Base-by-base conservation (phyloP, 1,140 invertebrate species). In the Musca vetustissima region DNA sequence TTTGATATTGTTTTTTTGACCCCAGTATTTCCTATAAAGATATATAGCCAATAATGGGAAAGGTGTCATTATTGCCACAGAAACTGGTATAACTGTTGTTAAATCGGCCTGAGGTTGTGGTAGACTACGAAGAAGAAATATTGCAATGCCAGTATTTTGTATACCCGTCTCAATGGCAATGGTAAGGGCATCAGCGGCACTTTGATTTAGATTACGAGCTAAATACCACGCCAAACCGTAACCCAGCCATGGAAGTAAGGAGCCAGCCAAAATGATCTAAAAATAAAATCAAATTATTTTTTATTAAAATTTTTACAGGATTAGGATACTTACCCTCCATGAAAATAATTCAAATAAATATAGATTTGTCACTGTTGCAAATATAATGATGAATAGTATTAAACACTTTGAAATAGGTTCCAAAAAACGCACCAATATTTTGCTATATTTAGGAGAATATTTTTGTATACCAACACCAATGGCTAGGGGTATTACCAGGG, bases 51-150 rank as follows among this genome's bases (percentile, higher is more conserved):
- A 75, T 70, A 97, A 85, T 0, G 96, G 94, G 28, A 97, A 77
- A 15, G 96, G 96, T 4, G 95, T 98, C 91, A 98, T 95, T 36
- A 95, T 90, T n/a, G 95, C 93, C 9, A 93, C 90, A 3, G 92
- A 88, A 0, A 97, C 92, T 21, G 95, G 95, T 66, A 93, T 85
- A 73, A 94, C 91, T 89, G 90, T 92, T 3, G 91, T 92, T 28
- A 93, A 81, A 85, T 93, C 92, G 3, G 89, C 89, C 71, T 88
- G 87, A 3, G 91, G 91, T 78, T 92, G 89, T 11, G 84, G 83
- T 28, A 93, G 82, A 22, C 88, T 87, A 68, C 88, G 82, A 14
- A 96, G 83, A 52, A 96, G 83, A 78, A 95, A 92, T 74, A 96
- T 94, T 0, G 93, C 87, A 71, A 97, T 93, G 17, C 94, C 95